Conservation (phyloP, 1,140 invertebrate genomes). For the Hyphantria cunea region DNA sequence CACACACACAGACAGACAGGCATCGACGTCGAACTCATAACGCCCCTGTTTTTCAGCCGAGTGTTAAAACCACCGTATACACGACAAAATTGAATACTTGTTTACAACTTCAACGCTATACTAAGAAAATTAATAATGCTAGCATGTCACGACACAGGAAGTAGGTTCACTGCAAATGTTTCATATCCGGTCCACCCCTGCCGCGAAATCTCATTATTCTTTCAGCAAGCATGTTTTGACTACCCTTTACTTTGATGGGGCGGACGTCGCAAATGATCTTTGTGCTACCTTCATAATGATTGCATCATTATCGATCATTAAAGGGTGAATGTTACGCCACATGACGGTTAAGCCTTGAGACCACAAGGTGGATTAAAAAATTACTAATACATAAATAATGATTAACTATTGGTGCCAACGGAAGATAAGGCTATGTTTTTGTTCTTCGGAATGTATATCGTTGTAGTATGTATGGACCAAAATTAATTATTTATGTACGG, state of each 20-base stretch:
- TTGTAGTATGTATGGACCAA: too few relatives aligned
- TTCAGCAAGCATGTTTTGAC: constrained; percentile 78
- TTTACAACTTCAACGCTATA: too few relatives aligned
- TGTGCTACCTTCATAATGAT: constrained; percentile 32
- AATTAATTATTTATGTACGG: too few relatives aligned
- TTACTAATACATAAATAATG: constrained; percentile 15
- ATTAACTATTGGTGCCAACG: not conserved
- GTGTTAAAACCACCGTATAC: too few relatives aligned
- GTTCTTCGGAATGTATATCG: too few relatives aligned
- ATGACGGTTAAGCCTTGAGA: constrained; percentile 29
- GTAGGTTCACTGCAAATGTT: constrained; percentile 66
- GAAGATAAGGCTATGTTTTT: not conserved
- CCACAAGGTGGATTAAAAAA: constrained; percentile 27
- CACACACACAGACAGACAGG: too few relatives aligned
- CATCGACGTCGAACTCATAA: too few relatives aligned
- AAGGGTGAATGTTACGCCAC: constrained; percentile 37
- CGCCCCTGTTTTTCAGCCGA: too few relatives aligned
- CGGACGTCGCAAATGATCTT: constrained; percentile 48
- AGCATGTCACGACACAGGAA: constrained; percentile 62
- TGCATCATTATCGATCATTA: constrained; percentile 54
- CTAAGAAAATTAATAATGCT: constrained; percentile 1
- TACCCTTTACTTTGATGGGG: constrained; percentile 54
- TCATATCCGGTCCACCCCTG: constrained; percentile 60
- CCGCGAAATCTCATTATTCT: constrained; percentile 72
- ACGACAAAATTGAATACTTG: too few relatives aligned